Conservation (phyloP, 2,797 vertebrate species). For the Erpetoichthys calabaricus region DNA sequence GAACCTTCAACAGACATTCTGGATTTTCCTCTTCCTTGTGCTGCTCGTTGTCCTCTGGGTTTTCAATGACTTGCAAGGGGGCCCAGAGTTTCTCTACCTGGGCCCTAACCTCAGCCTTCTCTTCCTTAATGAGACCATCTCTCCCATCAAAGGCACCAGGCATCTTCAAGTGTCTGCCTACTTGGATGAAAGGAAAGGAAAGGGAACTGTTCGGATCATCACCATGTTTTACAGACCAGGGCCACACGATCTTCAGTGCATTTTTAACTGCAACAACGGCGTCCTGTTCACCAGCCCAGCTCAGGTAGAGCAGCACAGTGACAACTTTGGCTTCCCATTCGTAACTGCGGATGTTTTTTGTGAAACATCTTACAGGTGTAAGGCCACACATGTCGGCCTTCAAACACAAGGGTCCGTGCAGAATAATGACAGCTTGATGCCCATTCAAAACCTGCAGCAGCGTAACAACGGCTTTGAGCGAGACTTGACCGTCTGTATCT, state of each 20-base stretch:
- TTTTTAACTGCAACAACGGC: conserved; percentile 21
- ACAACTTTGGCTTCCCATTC: conserved; percentile 36
- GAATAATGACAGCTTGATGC: conserved; percentile 1
- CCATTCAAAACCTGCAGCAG: conserved; percentile 29
- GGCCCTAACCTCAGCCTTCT: no score
- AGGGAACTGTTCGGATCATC: conserved; percentile 23
- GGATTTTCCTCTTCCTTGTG: no score
- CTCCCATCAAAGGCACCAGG: conserved; percentile 22
- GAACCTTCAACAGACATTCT: no score
- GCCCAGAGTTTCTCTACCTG: no score
- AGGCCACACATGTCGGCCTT: conserved; percentile 17
- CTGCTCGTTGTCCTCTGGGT: no score
- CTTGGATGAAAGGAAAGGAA: conserved; percentile 27
- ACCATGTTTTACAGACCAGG: conserved; percentile 28
- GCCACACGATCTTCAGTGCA: conserved; percentile 29
- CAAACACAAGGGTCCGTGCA: neutral
- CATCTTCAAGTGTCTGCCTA: conserved; percentile 35
- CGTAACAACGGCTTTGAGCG: conserved; percentile 10
- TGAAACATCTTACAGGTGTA: conserved; percentile 8
- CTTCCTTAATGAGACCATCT: conserved; percentile 11
- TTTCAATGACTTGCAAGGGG: no score
- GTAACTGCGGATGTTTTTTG: conserved; percentile 32
- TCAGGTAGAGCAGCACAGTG: conserved; percentile 26
- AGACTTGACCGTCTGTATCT: conserved; percentile 47
- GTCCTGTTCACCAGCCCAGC: neutral